These are phyloP conservation scores for Dicycla oo DNA, from an alignment of 2,888 invertebrate genomes.

Conservation along the genomic window DNA sequence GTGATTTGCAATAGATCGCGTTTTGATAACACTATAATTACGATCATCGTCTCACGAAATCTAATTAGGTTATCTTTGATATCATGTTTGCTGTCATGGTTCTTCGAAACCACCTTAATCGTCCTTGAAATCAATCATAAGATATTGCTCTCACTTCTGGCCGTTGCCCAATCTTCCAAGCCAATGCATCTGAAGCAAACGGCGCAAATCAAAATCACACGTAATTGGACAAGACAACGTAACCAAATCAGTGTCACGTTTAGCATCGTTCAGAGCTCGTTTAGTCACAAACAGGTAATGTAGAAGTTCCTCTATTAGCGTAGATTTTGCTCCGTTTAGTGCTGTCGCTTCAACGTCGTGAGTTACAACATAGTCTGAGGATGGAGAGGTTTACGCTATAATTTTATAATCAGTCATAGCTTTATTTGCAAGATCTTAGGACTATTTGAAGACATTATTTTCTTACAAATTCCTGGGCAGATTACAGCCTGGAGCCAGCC, in stretches of 20 bases:
- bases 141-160: conserved; percentile 35
- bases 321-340: conserved; percentile 41
- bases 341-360: conserved; percentile 33
- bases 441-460: conserved; percentile 21
- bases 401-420: conserved; percentile 51
- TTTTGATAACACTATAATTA: conserved; percentile 14
- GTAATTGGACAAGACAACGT: conserved; percentile 69
- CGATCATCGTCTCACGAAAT: conserved; percentile 20
- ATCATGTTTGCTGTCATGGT: conserved; percentile 29
- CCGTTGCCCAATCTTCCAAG: conserved; percentile 58
- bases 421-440: conserved; percentile 37
- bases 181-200: conserved; percentile 57
- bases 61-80: conserved; percentile 42
- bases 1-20: conserved; percentile 23
- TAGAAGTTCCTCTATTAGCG: conserved; percentile 45
- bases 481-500: conserved; percentile 34
- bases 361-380: conserved; percentile 45
- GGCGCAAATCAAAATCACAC: conserved; percentile 63
- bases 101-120: conserved; percentile 27
- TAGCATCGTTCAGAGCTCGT: conserved; percentile 49
- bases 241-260: conserved; percentile 66
- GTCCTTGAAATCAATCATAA: conserved; percentile 49
- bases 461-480: conserved; percentile 34
- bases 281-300: conserved; percentile 47
- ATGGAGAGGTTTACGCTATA: conserved; percentile 36